Evolutionary conservation across 2,113 vertebrate genomes (phyloP).

Genomic region (Gavialis gangeticus): DNA sequence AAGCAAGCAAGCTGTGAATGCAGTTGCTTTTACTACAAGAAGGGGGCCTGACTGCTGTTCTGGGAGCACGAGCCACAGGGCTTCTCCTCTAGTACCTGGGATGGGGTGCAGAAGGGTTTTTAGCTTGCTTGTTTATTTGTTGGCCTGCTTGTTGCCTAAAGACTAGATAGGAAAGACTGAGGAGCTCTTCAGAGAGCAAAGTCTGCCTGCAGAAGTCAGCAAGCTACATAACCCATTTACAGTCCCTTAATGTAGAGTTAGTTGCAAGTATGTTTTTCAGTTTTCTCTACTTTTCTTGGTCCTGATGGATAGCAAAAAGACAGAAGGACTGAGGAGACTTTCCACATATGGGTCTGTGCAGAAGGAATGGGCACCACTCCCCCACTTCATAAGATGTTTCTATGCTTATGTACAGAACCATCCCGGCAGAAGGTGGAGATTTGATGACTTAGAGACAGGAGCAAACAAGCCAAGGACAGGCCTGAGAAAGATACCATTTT

Average conservation of each 20-base stretch:
- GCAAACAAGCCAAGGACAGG: neutral
- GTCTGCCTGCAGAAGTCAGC: too few relatives aligned
- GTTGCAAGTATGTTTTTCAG: neutral
- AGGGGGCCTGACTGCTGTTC: neutral
- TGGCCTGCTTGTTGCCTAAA: too few relatives aligned
- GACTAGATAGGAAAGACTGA: too few relatives aligned
- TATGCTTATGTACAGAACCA: neutral
- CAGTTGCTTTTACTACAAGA: too few relatives aligned
- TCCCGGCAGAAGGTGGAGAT: neutral
- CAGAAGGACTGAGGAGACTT: neutral
- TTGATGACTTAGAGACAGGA: neutral
- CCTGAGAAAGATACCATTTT: neutral
- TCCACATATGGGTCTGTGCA: neutral
- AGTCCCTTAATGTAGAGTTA: neutral
- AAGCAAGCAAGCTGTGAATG: too few relatives aligned
- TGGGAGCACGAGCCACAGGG: too few relatives aligned
- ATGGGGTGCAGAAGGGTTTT: too few relatives aligned
- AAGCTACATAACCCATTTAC: too few relatives aligned
- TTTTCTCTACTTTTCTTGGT: too few relatives aligned
- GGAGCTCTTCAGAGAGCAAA: too few relatives aligned
- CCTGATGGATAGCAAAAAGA: neutral
- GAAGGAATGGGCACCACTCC: neutral
- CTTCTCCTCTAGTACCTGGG: too few relatives aligned
- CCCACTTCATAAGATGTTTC: neutral
- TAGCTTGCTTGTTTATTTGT: too few relatives aligned